Conservation (phyloP, 2,113 vertebrate genomes). For the Trogon melanurus region DNA sequence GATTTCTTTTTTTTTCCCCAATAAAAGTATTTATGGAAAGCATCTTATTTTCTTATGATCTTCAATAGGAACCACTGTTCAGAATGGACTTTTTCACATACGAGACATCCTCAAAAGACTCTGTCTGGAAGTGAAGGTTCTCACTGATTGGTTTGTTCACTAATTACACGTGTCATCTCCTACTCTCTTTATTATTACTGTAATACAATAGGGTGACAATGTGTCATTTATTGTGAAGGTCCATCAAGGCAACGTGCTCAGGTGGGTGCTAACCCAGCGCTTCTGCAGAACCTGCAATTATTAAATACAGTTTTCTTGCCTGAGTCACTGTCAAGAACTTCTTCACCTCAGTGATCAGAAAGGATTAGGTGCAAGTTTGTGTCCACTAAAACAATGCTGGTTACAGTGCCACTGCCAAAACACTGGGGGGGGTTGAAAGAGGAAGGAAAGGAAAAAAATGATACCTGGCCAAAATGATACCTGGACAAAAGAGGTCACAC, state of each 20-base stretch:
- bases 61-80: not conserved
- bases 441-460: not conserved
- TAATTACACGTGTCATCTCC: not conserved
- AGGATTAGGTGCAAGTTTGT: not conserved
- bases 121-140: not conserved
- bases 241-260: not conserved
- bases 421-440: not conserved
- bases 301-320: not conserved
- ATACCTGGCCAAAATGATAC: not conserved
- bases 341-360: not conserved
- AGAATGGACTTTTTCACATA: not conserved
- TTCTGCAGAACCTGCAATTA: not conserved
- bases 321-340: not conserved
- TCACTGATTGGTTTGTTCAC: not conserved
- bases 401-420: not conserved
- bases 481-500: not conserved
- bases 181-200: not conserved
- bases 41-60: not conserved
- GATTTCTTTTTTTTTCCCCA: not conserved
- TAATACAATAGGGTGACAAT: not conserved
- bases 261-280: not conserved
- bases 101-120: not conserved
- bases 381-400: not conserved
- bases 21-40: not conserved
- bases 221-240: not conserved